Evolutionary conservation across 2,888 invertebrate species (phyloP).

Genomic region (Oscheius sp.): DNA sequence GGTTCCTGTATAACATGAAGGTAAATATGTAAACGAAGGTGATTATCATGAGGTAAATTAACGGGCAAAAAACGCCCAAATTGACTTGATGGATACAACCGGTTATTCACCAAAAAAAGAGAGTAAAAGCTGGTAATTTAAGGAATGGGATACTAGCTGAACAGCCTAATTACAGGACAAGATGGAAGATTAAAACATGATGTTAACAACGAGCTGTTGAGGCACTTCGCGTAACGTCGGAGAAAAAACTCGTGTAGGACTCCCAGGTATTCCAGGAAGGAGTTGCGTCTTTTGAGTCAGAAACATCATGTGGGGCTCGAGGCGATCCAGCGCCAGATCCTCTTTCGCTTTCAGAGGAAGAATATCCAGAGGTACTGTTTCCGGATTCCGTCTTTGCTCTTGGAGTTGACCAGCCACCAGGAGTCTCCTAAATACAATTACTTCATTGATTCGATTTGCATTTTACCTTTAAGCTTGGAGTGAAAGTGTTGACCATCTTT

Average conservation of each 20-base stretch:
- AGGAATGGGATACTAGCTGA: neutral
- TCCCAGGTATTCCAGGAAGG: conserved; percentile 14
- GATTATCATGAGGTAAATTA: conserved; percentile 3
- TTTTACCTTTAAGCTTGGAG: neutral
- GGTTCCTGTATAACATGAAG: conserved; percentile 11
- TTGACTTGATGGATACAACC: conserved; percentile 4
- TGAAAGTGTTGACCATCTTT: neutral
- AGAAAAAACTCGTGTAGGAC: neutral
- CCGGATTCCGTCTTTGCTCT: no score
- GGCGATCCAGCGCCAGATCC: conserved; percentile 33
- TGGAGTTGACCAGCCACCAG: neutral
- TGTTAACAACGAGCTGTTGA: conserved; percentile 1
- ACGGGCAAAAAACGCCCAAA: neutral
- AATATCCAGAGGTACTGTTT: conserved; percentile 21
- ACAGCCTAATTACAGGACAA: neutral
- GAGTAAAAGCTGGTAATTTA: neutral
- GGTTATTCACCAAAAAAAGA: conserved; percentile 12
- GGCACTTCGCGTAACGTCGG: neutral
- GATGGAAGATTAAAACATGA: neutral
- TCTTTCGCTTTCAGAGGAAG: conserved; percentile 25
- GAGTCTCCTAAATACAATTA: neutral
- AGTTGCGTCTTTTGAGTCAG: neutral
- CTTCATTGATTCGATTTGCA: neutral
- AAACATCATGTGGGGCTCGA: conserved; percentile 2
- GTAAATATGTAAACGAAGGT: neutral